phyloP scores from a whole-genome alignment of 2,888 invertebrate genomes.

The Diaperis boleti region DNA sequence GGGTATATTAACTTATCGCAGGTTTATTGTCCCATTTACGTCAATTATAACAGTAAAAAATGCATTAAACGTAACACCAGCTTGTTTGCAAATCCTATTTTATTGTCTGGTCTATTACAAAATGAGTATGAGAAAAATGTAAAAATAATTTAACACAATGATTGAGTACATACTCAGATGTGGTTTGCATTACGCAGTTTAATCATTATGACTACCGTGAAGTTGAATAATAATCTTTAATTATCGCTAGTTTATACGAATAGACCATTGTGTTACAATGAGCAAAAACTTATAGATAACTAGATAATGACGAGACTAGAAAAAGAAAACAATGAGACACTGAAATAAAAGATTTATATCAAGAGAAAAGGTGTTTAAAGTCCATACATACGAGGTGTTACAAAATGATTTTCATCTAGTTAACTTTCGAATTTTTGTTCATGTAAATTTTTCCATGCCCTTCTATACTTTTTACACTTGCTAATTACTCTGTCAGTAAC shows the following conservation, averaged over 20 bases:
- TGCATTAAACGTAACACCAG: neutral
- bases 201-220: neutral
- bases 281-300: constrained; percentile 14
- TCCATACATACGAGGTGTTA: no score
- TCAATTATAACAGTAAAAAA: neutral
- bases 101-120: constrained; percentile 2
- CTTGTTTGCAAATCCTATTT: neutral
- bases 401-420: no score
- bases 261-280: constrained; percentile 16
- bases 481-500: no score
- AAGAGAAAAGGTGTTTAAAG: no score
- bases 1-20: no score
- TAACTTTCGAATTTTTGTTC: no score
- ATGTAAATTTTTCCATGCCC: no score
- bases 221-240: constrained; percentile 16
- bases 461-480: no score
- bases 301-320: constrained; percentile 6
- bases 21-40: neutral
- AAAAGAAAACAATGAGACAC: constrained; percentile 10
- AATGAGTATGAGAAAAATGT: constrained; percentile 11
- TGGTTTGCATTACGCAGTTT: constrained; percentile 26
- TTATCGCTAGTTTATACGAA: constrained; percentile 4
- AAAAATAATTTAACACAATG: constrained; percentile 15
- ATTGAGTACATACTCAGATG: constrained; percentile 16
- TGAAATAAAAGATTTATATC: no score